A percentile compares a stretch with the other conserved stretches of the same genome.
Conservation (phyloP, 2,113 vertebrate genomes). For the Emydura subglobosa region DNA sequence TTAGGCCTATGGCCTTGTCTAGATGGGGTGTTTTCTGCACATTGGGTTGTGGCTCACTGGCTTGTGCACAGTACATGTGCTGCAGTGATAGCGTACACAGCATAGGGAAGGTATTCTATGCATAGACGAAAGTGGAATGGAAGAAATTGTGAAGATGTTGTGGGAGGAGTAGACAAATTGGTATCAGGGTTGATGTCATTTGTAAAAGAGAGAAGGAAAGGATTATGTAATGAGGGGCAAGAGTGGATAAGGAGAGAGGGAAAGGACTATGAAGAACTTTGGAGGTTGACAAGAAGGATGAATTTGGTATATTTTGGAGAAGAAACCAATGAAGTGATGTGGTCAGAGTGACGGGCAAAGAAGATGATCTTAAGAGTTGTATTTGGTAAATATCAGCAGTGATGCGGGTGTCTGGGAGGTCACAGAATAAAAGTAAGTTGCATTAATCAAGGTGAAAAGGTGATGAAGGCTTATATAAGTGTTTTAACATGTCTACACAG, state of each 20-base stretch:
- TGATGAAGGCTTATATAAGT: neutral
- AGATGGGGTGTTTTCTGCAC: neutral
- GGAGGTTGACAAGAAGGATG: neutral
- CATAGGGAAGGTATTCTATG: neutral
- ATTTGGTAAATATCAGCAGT: neutral
- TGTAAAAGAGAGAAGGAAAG: neutral
- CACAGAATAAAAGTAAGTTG: neutral
- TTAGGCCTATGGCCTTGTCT: neutral
- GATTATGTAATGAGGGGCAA: too few relatives aligned
- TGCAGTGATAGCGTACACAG: neutral
- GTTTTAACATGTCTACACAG: neutral
- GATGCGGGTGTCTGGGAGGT: neutral
- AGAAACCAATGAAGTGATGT: neutral
- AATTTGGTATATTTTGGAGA: neutral
- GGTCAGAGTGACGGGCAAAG: neutral
- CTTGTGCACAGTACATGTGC: neutral
- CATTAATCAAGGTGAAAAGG: neutral
- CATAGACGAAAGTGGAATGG: neutral
- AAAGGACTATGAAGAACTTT: neutral
- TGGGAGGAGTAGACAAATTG: neutral
- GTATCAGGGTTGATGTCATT: neutral
- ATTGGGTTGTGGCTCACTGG: neutral
- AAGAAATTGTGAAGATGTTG: neutral
- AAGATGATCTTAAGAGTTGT: neutral
- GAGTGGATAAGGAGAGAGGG: neutral